Conservation (phyloP, 2,888 invertebrate genomes). For the Oscheius myriophilus region DNA sequence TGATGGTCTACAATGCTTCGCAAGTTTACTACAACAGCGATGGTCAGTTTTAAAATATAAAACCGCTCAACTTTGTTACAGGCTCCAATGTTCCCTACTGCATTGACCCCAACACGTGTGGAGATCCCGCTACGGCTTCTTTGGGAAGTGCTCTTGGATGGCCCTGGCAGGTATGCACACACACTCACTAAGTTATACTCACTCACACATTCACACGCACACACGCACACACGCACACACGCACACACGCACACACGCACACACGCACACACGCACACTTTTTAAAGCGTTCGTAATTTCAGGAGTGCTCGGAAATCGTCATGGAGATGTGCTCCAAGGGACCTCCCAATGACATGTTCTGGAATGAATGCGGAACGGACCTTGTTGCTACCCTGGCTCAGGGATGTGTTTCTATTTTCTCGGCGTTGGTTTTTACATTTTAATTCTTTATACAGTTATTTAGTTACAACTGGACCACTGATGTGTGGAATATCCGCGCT, state of each 20-base stretch:
- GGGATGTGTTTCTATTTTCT: constrained; percentile 12
- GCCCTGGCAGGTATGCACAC: constrained; percentile 49
- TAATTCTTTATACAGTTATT: neutral
- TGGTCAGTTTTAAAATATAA: neutral
- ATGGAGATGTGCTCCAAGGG: constrained; percentile 89
- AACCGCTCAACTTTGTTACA: neutral
- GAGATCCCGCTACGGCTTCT: constrained; percentile 49
- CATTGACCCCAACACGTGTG: constrained; percentile 43
- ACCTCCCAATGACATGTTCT: constrained; percentile 83
- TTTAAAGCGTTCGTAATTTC: constrained; percentile 37
- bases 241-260: no score
- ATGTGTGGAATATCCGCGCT: constrained; percentile 46
- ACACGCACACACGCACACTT: no score
- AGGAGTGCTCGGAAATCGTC: constrained; percentile 94
- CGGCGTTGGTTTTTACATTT: constrained; percentile 3
- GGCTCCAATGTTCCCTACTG: constrained; percentile 37
- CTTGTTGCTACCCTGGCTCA: neutral
- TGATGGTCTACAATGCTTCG: constrained; percentile 36
- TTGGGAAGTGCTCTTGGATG: constrained; percentile 51
- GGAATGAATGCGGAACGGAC: constrained; percentile 70
- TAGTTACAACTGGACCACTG: constrained; percentile 41
- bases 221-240: no score
- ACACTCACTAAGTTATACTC: no score
- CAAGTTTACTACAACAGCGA: constrained; percentile 54
- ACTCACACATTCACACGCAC: no score